Percentiles rank a stretch among this genome's conserved stretches.
phyloP scores from a whole-genome alignment of 2,797 vertebrate genomes.

The Zenarchopterus dispar region DNA sequence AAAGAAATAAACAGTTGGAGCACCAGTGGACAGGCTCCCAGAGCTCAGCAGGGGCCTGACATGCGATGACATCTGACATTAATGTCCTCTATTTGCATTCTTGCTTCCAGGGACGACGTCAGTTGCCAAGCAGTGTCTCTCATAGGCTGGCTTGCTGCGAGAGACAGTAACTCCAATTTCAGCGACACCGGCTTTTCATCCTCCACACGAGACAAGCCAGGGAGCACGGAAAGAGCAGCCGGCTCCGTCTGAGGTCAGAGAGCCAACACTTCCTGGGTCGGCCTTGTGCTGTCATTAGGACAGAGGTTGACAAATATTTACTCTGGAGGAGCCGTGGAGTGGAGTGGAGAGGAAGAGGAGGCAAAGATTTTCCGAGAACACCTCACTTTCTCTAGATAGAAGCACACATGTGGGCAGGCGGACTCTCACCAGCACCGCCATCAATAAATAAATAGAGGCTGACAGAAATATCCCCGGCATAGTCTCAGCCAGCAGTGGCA shows the following conservation, averaged over 20 bases:
- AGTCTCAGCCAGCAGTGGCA: conserved; percentile 62
- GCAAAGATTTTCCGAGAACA: conserved; percentile 51
- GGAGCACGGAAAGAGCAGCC: conserved; percentile 14
- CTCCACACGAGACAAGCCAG: conserved; percentile 40
- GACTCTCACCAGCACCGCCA: conserved; percentile 76
- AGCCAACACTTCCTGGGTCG: conserved; percentile 58
- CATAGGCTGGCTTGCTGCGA: conserved; percentile 38
- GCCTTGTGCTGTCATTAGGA: conserved; percentile 42
- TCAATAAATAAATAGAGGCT: conserved; percentile 83
- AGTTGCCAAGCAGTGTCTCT: too few species aligned
- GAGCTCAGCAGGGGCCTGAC: conserved; percentile 38
- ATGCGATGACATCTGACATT: conserved; percentile 55
- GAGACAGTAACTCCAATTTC: conserved; percentile 51
- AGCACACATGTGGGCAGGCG: conserved; percentile 68
- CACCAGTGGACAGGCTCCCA: conserved; percentile 51
- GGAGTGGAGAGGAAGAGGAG: conserved; percentile 30
- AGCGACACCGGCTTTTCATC: conserved; percentile 56
- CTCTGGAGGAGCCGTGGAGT: conserved; percentile 26
- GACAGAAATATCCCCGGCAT: conserved; percentile 80
- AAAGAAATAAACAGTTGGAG: conserved; percentile 50
- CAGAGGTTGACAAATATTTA: conserved; percentile 64
- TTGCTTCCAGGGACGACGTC: conserved; percentile 52
- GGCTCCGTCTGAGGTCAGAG: conserved; percentile 52
- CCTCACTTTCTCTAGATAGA: conserved; percentile 61
- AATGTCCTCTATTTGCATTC: conserved; percentile 63